Base-by-base conservation (phyloP, 2,888 invertebrate genomes). In the Escarpia spicata region DNA sequence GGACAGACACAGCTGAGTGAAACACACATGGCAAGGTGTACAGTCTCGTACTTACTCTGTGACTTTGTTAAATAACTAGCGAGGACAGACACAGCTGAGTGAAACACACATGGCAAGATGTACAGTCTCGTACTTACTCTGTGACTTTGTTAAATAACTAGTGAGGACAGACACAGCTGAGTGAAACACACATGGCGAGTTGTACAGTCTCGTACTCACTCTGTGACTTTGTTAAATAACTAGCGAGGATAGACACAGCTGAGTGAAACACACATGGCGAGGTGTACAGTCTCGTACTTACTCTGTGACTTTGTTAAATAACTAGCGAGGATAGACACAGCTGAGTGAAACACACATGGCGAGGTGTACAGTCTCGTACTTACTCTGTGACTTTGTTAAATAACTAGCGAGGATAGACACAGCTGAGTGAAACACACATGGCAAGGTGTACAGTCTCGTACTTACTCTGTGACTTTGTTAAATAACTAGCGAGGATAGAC, bases 341-440 rank as follows among this genome's bases (percentile, higher is more conserved):
- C 10, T 9, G 2, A 12, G 12, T 9, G 52, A 12, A 12, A 52
- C 9, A 12, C 12, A 43, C 45, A 60, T 6, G 37, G 90, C 44
- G 43, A 10, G 45, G 45, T 37, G 37, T 75, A n/a, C 10, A 45
- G n/a, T 37, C 15, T 9, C 15, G 52, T 26, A 93, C 93, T 92
- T 91, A 94, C 94, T 92, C 91, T 94, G 94, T 10, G 94, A 94
- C 45, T 93, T 93, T 45, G 94, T n/a, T n/a, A n/a, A n/a, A n/a
- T n/a, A 0, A 37, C 37, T 0, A 37, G 37, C 37, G 3, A 52
- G 52, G 52, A 12, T 9, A 12, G 52, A 52, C 10, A 52, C 52
- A 52, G 52, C 10, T 9, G 2, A 12, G 12, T 9, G 52, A 12
- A 12, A 52, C 9, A 12, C 12, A 43, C 45, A 60, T 6, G 37